phyloP scores from a whole-genome alignment of 2,797 vertebrate species.

The Glossophaga mutica region DNA sequence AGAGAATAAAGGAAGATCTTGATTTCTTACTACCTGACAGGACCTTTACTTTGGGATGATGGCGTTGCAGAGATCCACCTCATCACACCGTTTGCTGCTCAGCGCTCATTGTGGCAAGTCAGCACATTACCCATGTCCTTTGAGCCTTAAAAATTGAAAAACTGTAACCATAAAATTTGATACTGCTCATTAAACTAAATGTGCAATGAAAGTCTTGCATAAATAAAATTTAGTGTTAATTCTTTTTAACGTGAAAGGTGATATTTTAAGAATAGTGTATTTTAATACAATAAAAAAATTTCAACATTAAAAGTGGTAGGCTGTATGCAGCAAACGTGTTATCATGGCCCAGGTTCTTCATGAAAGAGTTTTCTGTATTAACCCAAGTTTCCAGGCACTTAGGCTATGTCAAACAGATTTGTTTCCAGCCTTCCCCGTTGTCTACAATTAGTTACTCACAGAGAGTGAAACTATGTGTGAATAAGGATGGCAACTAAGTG shows the following conservation, averaged over 20 bases:
- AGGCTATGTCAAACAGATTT: neutral
- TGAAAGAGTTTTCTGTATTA: neutral
- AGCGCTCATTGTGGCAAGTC: slow-evolving; percentile 38
- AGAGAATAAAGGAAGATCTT: neutral
- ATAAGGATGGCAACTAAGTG: neutral
- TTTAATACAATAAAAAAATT: slow-evolving; percentile 14
- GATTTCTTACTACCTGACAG: slow-evolving; percentile 36
- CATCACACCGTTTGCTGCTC: neutral
- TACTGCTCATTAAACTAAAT: slow-evolving; percentile 70
- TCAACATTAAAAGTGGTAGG: neutral
- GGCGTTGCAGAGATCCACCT: neutral
- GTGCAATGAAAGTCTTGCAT: slow-evolving; percentile 68
- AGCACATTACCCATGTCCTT: slow-evolving; percentile 47
- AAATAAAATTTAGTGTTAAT: slow-evolving; percentile 68
- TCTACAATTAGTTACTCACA: neutral
- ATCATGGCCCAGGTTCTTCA: neutral
- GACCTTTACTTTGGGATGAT: slow-evolving; percentile 22
- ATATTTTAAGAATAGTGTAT: slow-evolving; percentile 51
- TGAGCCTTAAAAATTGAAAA: slow-evolving; percentile 65
- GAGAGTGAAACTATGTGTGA: neutral
- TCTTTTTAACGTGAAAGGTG: slow-evolving; percentile 47
- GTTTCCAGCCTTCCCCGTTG: neutral
- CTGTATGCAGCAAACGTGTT: neutral
- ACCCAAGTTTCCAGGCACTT: neutral
- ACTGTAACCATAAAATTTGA: slow-evolving; percentile 66